Evolutionary conservation across 2,888 invertebrate species (phyloP), one percentile per base, ranked within the genome.

Genomic region (Calliopum simillimum): DNA sequence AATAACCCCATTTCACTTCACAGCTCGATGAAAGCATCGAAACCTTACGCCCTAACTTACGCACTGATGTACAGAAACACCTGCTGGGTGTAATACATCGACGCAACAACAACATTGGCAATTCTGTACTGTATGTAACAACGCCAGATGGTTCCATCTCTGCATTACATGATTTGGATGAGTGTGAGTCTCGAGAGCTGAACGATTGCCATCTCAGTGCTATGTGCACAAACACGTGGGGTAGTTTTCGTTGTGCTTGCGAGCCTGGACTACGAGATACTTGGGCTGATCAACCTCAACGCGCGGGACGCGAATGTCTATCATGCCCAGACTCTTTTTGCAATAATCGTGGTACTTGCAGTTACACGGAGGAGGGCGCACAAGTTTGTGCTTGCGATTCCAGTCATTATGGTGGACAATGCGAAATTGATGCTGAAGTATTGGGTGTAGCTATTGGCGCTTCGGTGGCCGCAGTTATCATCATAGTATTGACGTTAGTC

Each of bases 371-470:
- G 71, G 93, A 92, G 1, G 85, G 85, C 16, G 77, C 76, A 11
- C 86, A 86, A 73, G 74, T 79, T 74, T 87, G 75, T 82, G 93
- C 93, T 65, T 96, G 96, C 79, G 88, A 91, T n/a, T 92, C 94
- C 0, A 85, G 79, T 16, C 96, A 94, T 85, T 96, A 96, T 84
- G 97, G 97, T 0, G 90, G 91, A 0, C 92, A 93, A 75, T 97
- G 97, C 80, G 96, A 96, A 84, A 91, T 96, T 66, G 97, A 97
- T 83, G 96, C 96, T 1, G 96, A 96, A 86, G 96, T 97, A 62
- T 88, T 97, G 21, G 96, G 94, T 0, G 96, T 96, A 25, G 95
- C 96, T 0, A 93, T 96, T 67, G 96, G 96, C 16, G 96, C 96
- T 0, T 95, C 95, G 0, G 91, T 96, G 0, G 94, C 94, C 0